Base-by-base conservation (phyloP, 2,888 invertebrate genomes). In the Ypsolopha sequella region DNA sequence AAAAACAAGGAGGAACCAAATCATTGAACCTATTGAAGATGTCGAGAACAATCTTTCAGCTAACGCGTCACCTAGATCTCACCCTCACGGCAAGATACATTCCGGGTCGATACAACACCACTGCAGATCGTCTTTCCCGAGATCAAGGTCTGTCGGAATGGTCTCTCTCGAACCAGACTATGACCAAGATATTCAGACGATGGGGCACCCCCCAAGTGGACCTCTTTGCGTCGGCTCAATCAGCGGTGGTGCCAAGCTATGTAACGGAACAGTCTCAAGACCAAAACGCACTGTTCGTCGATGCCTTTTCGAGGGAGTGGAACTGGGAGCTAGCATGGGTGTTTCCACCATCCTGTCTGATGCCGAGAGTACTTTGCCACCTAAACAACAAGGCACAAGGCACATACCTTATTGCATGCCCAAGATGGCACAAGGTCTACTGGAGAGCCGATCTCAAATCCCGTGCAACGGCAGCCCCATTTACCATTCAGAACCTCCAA, bases 1-100 rank as follows among this genome's bases (percentile, higher is more conserved):
- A 41, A 33, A 45, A 50, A 14, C 24, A 53, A 35, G 53, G 50
- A 1, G 47, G 53, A 7, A 50, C 47, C 10, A 49, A 46, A n/a
- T 41, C 41, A 41, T 8, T 8, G 6, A 6, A 8, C 41, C 7
- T 10, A 8, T 41, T 7, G 6, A 11, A n/a, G 6, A 10, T 10
- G 41, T 9, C n/a, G 9, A 10, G 6, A 8, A 7, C 6, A 6
- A 11, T 41, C 6, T 41, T 9, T 41, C n/a, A 41, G 6, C 41
- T 41, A 6, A 8, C n/a, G 9, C 9, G n/a, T n/a, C 7, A n/a
- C 6, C 6, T 10, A 6, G 9, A 41, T 6, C 7, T 41, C 6
- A 8, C 7, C n/a, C n/a, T 41, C 6, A 41, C 7, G 6, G 8
- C n/a, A n/a, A 10, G 7, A 6, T 11, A 41, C n/a, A 41, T 41